A percentile compares a stretch with the other conserved stretches of the same genome.
Conservation (phyloP, 2,888 invertebrate genomes). For the Drosophila anceps region DNA sequence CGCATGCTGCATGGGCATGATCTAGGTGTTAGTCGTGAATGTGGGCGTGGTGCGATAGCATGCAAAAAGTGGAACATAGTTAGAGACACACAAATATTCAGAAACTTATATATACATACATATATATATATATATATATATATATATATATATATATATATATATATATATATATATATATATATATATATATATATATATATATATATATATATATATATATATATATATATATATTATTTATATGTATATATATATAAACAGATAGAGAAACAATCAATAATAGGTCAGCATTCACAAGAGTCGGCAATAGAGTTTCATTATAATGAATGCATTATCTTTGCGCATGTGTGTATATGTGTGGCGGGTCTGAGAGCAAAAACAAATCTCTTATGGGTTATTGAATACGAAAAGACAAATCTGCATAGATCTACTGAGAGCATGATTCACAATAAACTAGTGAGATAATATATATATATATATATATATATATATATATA, state of each 20-base stretch:
- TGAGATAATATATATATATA: too few relatives aligned
- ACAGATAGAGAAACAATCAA: background rate
- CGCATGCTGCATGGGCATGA: conserved; percentile 84
- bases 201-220: conserved; percentile 9
- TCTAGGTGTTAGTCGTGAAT: conserved; percentile 69
- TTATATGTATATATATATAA: conserved; percentile 6
- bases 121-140: conserved; percentile 9
- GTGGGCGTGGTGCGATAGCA: conserved; percentile 51
- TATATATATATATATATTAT: conserved; percentile 8
- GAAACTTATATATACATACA: conserved; percentile 25
- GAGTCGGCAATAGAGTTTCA: background rate
- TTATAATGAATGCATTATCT: background rate
- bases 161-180: conserved; percentile 8
- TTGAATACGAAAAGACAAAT: background rate
- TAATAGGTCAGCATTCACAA: conserved; percentile 5
- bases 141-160: conserved; percentile 7
- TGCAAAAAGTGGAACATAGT: conserved; percentile 67
- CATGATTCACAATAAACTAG: background rate
- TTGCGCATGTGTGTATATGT: background rate
- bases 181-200: conserved; percentile 9
- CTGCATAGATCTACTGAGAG: too few relatives aligned
- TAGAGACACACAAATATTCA: conserved; percentile 61
- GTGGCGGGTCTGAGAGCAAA: background rate
- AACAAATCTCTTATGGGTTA: background rate
- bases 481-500: too few relatives aligned